Evolutionary conservation across 23 tunicate species (phyloP).

Genomic region (Phallusia fumigata): DNA sequence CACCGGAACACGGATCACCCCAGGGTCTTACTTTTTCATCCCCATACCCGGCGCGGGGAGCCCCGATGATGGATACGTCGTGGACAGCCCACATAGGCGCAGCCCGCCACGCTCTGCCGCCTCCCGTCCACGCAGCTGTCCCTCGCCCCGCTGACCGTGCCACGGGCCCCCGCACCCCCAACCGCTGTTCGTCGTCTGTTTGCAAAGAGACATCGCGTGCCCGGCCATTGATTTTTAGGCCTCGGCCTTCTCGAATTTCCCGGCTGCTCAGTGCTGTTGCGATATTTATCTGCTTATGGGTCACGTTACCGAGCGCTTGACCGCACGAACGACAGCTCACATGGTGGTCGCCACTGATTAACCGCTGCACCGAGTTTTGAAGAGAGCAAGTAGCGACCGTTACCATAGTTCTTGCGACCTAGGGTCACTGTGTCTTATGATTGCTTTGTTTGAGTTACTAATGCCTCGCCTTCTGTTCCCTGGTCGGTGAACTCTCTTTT

Average conservation of each 20-base stretch:
- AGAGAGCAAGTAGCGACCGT: neutral
- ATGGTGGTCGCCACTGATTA: constrained; percentile 6
- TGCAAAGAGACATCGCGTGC: no score
- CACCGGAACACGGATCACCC: constrained; percentile 7
- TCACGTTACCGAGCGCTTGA: constrained; percentile 3
- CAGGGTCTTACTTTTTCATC: neutral
- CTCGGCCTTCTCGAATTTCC: neutral
- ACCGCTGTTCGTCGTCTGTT: neutral
- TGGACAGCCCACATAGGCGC: neutral
- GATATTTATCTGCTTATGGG: neutral
- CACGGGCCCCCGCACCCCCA: neutral
- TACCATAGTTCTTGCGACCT: no score
- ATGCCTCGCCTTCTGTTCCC: no score
- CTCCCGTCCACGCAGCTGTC: constrained; percentile 25
- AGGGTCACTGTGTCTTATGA: no score
- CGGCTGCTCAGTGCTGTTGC: neutral
- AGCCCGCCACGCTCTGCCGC: constrained; percentile 13
- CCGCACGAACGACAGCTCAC: neutral
- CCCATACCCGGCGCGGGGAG: neutral
- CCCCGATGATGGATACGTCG: neutral
- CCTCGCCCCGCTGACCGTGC: constrained; percentile 1
- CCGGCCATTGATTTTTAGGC: neutral
- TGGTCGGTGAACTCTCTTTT: no score
- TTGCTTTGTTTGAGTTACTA: no score
- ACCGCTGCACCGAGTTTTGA: neutral